These are phyloP conservation scores for Telmatherina bonti DNA, from an alignment of 2,797 vertebrate genomes.

Conservation along the genomic window DNA sequence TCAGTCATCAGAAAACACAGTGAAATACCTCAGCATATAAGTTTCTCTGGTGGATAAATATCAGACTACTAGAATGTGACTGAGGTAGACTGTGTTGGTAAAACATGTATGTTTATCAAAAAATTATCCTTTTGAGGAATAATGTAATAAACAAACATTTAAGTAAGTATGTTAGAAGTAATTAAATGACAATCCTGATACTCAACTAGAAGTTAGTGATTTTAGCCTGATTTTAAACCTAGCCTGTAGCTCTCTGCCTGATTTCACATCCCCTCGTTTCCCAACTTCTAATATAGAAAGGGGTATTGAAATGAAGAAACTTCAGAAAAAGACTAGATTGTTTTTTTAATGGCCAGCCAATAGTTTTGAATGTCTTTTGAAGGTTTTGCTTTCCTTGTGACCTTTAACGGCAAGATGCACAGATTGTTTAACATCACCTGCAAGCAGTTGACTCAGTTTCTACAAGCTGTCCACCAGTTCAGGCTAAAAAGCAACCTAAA, in stretches of 20 bases:
- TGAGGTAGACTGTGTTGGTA: background rate
- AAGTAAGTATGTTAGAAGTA: background rate
- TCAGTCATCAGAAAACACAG: background rate
- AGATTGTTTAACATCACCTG: background rate
- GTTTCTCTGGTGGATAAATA: background rate
- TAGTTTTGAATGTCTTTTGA: background rate
- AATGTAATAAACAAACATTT: background rate
- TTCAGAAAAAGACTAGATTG: background rate
- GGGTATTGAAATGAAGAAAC: background rate
- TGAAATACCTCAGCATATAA: background rate
- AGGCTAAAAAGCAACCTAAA: background rate
- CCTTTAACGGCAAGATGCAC: background rate
- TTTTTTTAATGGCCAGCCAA: too few species aligned
- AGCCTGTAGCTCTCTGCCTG: background rate
- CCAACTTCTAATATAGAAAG: background rate
- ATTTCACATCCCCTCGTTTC: background rate
- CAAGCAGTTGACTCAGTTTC: background rate
- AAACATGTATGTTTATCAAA: background rate
- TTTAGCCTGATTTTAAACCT: too few species aligned
- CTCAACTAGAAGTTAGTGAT: background rate
- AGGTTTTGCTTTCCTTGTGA: background rate
- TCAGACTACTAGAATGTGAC: background rate
- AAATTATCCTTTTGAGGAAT: background rate
- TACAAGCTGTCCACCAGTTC: background rate
- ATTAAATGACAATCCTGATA: background rate